Base-by-base conservation (phyloP, 2,797 vertebrate genomes). In the Saxicola maurus region DNA sequence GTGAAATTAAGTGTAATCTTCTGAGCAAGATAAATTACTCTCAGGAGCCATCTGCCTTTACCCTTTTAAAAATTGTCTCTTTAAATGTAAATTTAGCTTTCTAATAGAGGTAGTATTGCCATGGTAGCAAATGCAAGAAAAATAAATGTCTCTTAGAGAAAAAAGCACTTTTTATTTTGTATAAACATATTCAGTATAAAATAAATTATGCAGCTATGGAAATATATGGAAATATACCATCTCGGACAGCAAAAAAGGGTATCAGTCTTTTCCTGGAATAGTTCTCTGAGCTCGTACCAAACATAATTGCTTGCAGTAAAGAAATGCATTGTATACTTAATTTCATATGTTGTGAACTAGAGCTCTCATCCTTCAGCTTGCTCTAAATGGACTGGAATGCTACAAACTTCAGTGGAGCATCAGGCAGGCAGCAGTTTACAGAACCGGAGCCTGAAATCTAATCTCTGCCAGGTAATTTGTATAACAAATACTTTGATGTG, bases 11-110 rank as follows among this genome's bases (percentile, higher is more conserved):
- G 17, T 1, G 2, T 71, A 52, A 62, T 78, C 71, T 76, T 91
- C 80, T 78, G 88, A 88, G 55, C 16, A 84, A 88, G 59, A 90
- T 49, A 91, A 92, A 94, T 81, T 67, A 61, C 57, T 91, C 42
- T 69, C 55, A 75, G 78, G 31, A 86, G 40, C 62, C 66, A 86
- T 93, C 88, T 89, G 74, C 73, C 62, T 91, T 94, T 86, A 89
- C 61, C 77, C 68, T 94, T 86, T 42, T 17, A 90, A 74, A 74
- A 81, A 92, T 77, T 4, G 59, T 64, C 61, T 90, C 87, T 94
- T 93, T 90, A 94, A 92, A 95, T 94, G 86, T 92, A 96, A 95
- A 93, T 96, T 62, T 83, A 93, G 77, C 69, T 91, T 94, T 93
- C 75, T n/a, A 67, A 78, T 46, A 85, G 87, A 82, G 73, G 86